A percentile compares a stretch with the other conserved stretches of the same genome.
Conservation (phyloP, 2,888 invertebrate species). For the Mythimna ferrago region DNA sequence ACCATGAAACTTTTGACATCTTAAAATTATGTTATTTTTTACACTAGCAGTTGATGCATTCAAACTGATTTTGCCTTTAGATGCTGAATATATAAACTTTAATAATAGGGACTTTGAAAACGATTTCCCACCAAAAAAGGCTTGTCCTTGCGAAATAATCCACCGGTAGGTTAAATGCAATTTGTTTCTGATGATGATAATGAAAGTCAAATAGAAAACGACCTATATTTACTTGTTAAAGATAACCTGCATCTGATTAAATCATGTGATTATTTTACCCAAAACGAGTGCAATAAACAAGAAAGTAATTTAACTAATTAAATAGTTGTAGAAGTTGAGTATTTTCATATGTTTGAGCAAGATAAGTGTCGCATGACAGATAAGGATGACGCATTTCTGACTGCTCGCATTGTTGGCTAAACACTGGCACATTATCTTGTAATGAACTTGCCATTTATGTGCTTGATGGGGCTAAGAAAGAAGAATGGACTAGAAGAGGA, state of each 20-base stretch:
- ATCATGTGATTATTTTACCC: conserved; percentile 13
- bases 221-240: neutral
- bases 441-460: conserved; percentile 48
- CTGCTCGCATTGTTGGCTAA: conserved; percentile 37
- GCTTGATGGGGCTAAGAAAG: neutral
- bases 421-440: conserved; percentile 41
- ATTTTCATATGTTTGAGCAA: conserved; percentile 48
- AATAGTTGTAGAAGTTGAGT: conserved; percentile 28
- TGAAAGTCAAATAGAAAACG: neutral
- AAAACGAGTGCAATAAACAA: conserved; percentile 17
- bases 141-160: too few relatives aligned
- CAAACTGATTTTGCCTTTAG: too few relatives aligned
- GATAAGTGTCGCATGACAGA: conserved; percentile 52
- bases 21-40: too few relatives aligned
- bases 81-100: too few relatives aligned
- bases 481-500: neutral
- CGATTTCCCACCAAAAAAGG: too few relatives aligned
- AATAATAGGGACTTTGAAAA: too few relatives aligned
- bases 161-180: neutral
- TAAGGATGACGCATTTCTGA: conserved; percentile 43
- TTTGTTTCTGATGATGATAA: neutral
- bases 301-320: conserved; percentile 31
- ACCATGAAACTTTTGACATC: too few relatives aligned
- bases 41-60: too few relatives aligned
- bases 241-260: neutral